phyloP scores from a whole-genome alignment of 1,140 invertebrate species.

The Phenacoccus solenopsis region DNA sequence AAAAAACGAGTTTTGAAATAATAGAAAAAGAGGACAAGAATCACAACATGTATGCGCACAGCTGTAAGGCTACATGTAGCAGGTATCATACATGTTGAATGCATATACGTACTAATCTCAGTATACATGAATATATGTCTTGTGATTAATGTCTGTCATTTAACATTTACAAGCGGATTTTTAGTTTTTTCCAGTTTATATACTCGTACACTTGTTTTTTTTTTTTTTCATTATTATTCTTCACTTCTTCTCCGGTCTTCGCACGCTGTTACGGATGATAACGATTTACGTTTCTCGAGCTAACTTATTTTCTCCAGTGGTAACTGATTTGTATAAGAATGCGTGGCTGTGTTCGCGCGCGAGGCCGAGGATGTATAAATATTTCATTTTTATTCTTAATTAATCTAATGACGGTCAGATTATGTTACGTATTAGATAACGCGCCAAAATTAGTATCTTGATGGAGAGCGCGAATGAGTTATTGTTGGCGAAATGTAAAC shows the following conservation, averaged over 20 bases:
- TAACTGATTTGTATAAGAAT: not conserved
- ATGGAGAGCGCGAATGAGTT: not conserved
- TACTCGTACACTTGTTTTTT: not conserved
- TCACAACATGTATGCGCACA: not conserved
- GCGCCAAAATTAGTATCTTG: not conserved
- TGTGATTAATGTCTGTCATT: slow-evolving; percentile 2
- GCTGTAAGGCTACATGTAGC: not conserved
- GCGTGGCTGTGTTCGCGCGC: not conserved
- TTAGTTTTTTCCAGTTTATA: not conserved
- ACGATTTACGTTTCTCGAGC: not conserved
- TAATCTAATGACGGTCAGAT: not conserved
- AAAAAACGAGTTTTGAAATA: not conserved
- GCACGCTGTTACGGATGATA: not conserved
- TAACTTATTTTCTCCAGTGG: not conserved
- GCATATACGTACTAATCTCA: slow-evolving; percentile 1
- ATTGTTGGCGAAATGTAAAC: not conserved
- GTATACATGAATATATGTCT: not conserved
- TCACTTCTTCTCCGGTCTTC: not conserved
- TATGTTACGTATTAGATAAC: not conserved
- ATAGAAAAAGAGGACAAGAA: slow-evolving; percentile 1
- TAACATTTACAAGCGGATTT: slow-evolving; percentile 2
- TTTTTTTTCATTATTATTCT: not conserved
- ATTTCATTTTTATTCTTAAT: not conserved
- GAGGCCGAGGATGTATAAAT: not conserved
- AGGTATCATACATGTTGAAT: slow-evolving; percentile 2